Conservation (phyloP, 2,797 vertebrate genomes). For the Diplodus puntazzo region DNA sequence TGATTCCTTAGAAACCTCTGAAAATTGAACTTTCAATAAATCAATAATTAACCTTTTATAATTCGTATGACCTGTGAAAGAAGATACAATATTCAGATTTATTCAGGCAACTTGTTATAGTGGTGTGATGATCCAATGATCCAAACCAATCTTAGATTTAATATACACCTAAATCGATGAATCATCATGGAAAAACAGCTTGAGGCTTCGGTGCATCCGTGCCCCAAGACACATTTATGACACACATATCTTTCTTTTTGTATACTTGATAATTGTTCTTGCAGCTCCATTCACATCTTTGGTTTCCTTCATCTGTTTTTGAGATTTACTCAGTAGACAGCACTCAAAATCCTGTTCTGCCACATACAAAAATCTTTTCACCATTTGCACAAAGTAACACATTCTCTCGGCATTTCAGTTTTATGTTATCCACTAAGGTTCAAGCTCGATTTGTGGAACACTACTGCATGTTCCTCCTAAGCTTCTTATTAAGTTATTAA, state of each 20-base stretch:
- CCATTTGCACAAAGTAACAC: neutral
- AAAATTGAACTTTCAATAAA: conserved; percentile 1
- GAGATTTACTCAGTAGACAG: conserved; percentile 17
- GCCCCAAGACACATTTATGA: neutral
- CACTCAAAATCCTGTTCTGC: conserved; percentile 13
- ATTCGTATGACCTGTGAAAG: conserved; percentile 18
- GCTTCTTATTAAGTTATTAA: neutral
- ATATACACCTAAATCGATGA: neutral
- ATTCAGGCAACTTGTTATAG: neutral
- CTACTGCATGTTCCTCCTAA: neutral
- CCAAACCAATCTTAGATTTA: conserved; percentile 3
- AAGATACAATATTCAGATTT: neutral
- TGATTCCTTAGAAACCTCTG: conserved; percentile 8
- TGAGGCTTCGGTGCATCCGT: neutral
- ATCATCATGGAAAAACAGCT: conserved; percentile 7
- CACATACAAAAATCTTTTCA: conserved; percentile 1
- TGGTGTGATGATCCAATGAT: neutral
- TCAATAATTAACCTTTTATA: conserved; percentile 1
- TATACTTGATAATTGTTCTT: conserved; percentile 7
- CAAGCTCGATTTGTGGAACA: neutral
- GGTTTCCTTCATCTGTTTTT: neutral
- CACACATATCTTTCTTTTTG: neutral
- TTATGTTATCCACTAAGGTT: conserved; percentile 2
- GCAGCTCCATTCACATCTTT: conserved; percentile 11
- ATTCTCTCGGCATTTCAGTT: neutral